These are phyloP conservation scores for Trochalopteron elliotii DNA, from an alignment of 2,113 vertebrate genomes.

Conservation along the genomic window DNA sequence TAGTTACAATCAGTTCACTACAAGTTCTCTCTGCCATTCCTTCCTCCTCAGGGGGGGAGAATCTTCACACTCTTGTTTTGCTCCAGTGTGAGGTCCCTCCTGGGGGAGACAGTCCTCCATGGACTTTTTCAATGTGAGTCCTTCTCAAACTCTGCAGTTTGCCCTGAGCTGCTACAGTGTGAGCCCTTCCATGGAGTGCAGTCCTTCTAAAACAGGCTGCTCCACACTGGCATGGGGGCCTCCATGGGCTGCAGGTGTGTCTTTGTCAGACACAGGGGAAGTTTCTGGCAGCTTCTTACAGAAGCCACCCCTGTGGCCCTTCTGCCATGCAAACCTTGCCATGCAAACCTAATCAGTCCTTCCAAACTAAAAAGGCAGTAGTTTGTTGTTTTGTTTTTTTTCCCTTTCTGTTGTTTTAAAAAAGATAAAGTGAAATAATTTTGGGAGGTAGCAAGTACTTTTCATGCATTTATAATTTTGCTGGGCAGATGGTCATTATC, in stretches of 20 bases:
- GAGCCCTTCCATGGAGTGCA: not conserved
- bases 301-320: not conserved
- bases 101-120: not conserved
- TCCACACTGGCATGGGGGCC: not conserved
- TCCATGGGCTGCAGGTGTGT: accelerated
- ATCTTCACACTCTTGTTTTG: not conserved
- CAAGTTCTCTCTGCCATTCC: not conserved
- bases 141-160: not conserved
- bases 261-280: not conserved
- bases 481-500: not conserved
- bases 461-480: not conserved
- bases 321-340: not conserved
- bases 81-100: not conserved
- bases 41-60: not conserved
- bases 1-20: not conserved
- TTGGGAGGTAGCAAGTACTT: not conserved
- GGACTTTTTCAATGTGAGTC: not conserved
- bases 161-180: not conserved
- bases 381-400: no score
- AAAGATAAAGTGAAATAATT: not conserved
- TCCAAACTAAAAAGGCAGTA: not conserved
- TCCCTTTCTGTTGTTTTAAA: not conserved
- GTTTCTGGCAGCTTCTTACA: not conserved
- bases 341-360: not conserved
- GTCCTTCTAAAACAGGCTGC: not conserved